Conservation (phyloP, 1,140 invertebrate genomes). For the Cherax destructor region DNA sequence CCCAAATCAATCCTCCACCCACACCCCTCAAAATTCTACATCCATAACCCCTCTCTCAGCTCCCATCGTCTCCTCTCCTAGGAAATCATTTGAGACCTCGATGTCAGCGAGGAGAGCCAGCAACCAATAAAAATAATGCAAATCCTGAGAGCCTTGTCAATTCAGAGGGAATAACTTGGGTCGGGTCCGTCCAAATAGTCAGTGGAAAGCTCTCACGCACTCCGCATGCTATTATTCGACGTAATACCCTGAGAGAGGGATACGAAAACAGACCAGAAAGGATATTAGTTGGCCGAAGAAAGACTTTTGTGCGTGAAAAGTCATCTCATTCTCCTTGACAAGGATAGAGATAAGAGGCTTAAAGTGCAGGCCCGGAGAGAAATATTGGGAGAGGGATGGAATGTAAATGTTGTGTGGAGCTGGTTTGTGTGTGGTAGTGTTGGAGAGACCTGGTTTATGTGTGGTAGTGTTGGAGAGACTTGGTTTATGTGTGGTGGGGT, state of each 20-base stretch:
- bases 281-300: not conserved
- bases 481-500: too few species aligned
- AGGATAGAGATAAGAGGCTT: not conserved
- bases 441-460: not conserved
- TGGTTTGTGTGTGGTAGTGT: not conserved
- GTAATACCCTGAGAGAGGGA: not conserved
- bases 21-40: too few species aligned
- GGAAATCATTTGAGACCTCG: not conserved
- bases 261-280: not conserved
- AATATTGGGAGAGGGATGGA: not conserved
- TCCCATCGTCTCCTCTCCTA: too few species aligned
- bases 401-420: not conserved
- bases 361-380: not conserved
- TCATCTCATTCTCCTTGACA: not conserved
- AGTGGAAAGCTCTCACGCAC: not conserved
- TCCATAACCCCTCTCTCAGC: too few species aligned
- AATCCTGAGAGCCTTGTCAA: conserved; percentile 3
- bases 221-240: not conserved
- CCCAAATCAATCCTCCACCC: too few species aligned
- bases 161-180: not conserved
- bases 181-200: not conserved
- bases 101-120: not conserved
- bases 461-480: not conserved
- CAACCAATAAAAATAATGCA: not conserved
- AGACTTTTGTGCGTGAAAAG: not conserved